Conservation (phyloP, 2,113 vertebrate species). For the Orientallactaga bullata region DNA sequence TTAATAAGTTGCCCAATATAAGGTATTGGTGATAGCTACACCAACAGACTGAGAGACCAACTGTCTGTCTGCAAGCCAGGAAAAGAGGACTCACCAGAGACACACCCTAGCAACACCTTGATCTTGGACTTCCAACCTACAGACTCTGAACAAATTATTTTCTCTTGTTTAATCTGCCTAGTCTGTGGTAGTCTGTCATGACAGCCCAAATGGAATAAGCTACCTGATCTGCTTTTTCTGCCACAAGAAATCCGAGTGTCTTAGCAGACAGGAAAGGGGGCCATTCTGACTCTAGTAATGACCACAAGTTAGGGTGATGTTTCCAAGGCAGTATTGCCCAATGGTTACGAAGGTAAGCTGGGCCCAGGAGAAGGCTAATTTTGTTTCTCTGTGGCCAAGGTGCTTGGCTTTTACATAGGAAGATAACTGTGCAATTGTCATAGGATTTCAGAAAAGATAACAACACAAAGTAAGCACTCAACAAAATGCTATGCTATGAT, state of each 20-base stretch:
- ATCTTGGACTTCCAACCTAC: neutral
- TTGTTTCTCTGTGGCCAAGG: neutral
- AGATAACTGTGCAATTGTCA: neutral
- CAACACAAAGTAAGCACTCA: neutral
- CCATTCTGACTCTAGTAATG: neutral
- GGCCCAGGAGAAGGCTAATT: neutral
- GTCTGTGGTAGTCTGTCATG: neutral
- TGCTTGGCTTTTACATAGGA: neutral
- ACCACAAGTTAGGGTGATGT: neutral
- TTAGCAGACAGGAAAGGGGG: neutral
- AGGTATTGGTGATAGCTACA: neutral
- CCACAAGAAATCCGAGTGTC: neutral
- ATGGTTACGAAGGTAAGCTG: neutral
- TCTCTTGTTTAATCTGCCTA: neutral
- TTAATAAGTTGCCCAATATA: neutral
- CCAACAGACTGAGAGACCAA: neutral
- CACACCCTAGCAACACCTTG: neutral
- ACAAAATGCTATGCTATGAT: neutral
- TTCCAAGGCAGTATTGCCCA: neutral
- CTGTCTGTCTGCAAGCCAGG: neutral
- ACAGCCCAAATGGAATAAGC: neutral
- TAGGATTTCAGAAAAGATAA: neutral
- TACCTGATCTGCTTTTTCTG: neutral
- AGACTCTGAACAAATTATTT: neutral
- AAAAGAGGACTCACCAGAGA: neutral